Evolutionary conservation across 2,797 vertebrate genomes (phyloP).

Genomic region (Silurus lanzhouensis): DNA sequence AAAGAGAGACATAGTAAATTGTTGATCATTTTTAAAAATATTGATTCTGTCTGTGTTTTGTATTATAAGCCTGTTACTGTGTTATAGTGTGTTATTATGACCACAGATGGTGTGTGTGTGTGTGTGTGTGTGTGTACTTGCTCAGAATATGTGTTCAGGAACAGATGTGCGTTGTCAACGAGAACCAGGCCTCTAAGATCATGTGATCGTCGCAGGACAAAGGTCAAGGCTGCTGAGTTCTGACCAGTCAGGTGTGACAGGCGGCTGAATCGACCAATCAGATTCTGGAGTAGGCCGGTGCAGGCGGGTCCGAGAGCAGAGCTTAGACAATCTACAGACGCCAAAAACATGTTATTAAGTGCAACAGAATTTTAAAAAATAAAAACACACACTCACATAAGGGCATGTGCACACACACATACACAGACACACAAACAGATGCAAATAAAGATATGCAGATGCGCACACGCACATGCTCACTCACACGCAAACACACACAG

Average conservation of each 20-base stretch:
- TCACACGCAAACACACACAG: neutral
- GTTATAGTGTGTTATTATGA: neutral
- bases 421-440: neutral
- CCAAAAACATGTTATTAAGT: neutral
- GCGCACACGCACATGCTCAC: neutral
- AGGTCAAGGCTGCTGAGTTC: slow-evolving; percentile 86
- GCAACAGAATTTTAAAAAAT: neutral
- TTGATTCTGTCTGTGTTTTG: neutral
- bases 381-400: neutral
- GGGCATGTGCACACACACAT: neutral
- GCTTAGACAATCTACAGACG: slow-evolving; percentile 82
- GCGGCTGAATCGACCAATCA: slow-evolving; percentile 83
- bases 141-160: slow-evolving; percentile 89
- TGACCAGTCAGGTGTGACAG: slow-evolving; percentile 92
- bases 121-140: slow-evolving; percentile 60
- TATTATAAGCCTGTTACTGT: neutral
- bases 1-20: neutral
- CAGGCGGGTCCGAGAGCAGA: slow-evolving; percentile 66
- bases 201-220: slow-evolving; percentile 81
- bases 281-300: slow-evolving; percentile 82
- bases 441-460: too few species aligned
- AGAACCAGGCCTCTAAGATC: slow-evolving; percentile 84
- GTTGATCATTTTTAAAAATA: neutral
- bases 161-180: slow-evolving; percentile 85
- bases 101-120: slow-evolving; percentile 2